Percentiles rank a stretch among this genome's conserved stretches.
phyloP scores from a whole-genome alignment of 2,888 invertebrate genomes.

The Drosophila falleni region DNA sequence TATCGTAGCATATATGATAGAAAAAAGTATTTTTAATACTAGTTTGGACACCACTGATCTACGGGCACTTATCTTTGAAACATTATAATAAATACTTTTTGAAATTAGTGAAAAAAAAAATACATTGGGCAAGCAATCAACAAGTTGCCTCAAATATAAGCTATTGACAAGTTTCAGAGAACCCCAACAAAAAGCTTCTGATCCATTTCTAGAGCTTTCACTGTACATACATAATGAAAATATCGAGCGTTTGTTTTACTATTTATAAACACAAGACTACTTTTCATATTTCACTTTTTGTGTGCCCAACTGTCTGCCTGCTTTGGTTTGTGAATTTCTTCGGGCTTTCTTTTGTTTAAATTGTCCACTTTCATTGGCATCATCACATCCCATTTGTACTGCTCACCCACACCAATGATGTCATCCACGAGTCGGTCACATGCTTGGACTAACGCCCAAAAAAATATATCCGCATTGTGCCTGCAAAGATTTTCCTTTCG shows the following conservation, averaged over 20 bases:
- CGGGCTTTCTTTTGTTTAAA: conserved; percentile 26
- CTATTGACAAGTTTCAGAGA: background rate
- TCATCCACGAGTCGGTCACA: conserved; percentile 70
- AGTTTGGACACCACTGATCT: background rate
- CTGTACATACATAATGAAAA: conserved; percentile 12
- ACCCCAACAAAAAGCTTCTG: background rate
- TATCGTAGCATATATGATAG: too few species aligned
- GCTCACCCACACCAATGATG: conserved; percentile 65
- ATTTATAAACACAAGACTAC: conserved; percentile 52
- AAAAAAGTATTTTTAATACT: too few species aligned
- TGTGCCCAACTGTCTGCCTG: conserved; percentile 64
- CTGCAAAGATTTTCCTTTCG: conserved; percentile 5
- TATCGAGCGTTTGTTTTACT: conserved; percentile 40
- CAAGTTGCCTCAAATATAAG: conserved; percentile 31
- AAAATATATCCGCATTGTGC: conserved; percentile 13
- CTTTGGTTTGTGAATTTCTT: conserved; percentile 16
- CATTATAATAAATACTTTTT: background rate
- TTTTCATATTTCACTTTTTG: conserved; percentile 47
- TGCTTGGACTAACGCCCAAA: conserved; percentile 65
- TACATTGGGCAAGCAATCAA: conserved; percentile 23
- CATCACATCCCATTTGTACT: conserved; percentile 19
- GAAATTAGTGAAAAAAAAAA: background rate
- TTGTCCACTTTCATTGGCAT: conserved; percentile 38
- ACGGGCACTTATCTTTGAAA: background rate
- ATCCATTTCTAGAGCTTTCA: background rate